A percentile compares a stretch with the other conserved stretches of the same genome.
These are phyloP conservation scores for Mus pahari DNA, from an alignment of 2,113 vertebrate genomes.

Conservation along the genomic window DNA sequence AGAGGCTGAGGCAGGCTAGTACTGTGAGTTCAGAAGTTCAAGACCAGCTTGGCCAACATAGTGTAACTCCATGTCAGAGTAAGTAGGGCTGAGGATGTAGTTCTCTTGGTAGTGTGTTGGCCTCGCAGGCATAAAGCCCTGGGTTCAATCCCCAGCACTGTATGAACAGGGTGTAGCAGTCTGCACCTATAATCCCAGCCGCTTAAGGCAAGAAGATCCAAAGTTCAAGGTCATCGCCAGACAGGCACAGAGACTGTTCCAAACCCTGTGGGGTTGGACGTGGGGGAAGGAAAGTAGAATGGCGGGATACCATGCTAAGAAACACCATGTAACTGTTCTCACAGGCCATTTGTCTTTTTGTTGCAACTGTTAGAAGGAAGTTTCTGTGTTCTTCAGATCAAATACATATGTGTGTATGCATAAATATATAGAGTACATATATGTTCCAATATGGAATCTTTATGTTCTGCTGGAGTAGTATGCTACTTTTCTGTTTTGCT, in stretches of 20 bases:
- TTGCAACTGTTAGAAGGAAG: not conserved
- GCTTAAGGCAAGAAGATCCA: not conserved
- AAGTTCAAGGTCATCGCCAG: not conserved
- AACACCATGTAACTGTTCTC: not conserved
- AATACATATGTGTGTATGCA: not conserved
- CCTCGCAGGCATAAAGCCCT: not conserved
- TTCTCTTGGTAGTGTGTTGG: not conserved
- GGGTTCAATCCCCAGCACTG: not conserved
- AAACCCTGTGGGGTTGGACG: not conserved
- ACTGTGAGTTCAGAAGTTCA: not conserved
- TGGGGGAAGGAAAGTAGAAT: not conserved
- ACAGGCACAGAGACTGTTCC: not conserved
- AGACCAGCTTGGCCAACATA: not conserved
- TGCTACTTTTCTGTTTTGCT: conserved; percentile 26
- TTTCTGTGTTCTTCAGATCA: conserved; percentile 44
- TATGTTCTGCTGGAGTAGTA: not conserved
- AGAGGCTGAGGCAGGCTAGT: not conserved
- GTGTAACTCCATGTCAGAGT: not conserved
- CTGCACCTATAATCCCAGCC: not conserved
- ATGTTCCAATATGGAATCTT: not conserved
- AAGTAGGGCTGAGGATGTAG: not conserved
- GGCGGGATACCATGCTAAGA: not conserved
- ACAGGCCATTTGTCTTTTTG: not conserved
- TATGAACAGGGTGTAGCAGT: not conserved
- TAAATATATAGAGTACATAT: not conserved